These are phyloP conservation scores for Orchesella cincta DNA, from an alignment of 1,140 invertebrate genomes.

Conservation along the genomic window DNA sequence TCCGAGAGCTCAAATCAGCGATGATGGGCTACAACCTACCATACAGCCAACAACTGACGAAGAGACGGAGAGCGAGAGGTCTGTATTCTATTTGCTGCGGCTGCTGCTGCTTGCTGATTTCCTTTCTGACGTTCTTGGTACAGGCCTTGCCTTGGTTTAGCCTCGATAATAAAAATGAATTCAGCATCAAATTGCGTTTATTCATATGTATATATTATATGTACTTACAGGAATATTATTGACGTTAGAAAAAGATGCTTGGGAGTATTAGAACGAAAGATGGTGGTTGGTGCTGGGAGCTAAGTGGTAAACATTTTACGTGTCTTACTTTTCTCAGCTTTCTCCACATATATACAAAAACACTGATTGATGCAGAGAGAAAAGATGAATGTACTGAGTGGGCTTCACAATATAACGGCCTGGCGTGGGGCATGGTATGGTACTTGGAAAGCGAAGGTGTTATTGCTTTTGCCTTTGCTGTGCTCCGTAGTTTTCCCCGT, in stretches of 20 bases:
- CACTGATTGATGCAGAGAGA: too few relatives aligned
- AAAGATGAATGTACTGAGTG: too few relatives aligned
- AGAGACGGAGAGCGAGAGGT: neutral
- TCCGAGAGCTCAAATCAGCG: neutral
- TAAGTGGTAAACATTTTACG: too few relatives aligned
- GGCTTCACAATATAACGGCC: too few relatives aligned
- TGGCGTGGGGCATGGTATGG: neutral
- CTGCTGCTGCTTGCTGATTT: neutral
- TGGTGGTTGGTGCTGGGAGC: too few relatives aligned
- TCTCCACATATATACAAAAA: too few relatives aligned
- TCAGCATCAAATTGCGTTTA: slow-evolving; percentile 5
- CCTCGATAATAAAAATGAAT: neutral
- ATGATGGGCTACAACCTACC: neutral
- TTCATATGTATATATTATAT: neutral
- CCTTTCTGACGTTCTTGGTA: neutral
- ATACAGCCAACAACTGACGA: too few relatives aligned
- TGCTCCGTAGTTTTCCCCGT: too few relatives aligned
- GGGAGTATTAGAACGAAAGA: too few relatives aligned
- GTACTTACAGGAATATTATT: too few relatives aligned
- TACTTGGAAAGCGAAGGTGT: neutral
- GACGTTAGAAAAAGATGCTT: neutral
- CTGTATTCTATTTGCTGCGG: neutral
- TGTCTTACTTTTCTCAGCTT: too few relatives aligned
- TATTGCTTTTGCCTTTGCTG: neutral
- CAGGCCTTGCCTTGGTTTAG: neutral